Evolutionary conservation across 2,888 invertebrate species (phyloP).

Genomic region (Nemotelus nigrinus): DNA sequence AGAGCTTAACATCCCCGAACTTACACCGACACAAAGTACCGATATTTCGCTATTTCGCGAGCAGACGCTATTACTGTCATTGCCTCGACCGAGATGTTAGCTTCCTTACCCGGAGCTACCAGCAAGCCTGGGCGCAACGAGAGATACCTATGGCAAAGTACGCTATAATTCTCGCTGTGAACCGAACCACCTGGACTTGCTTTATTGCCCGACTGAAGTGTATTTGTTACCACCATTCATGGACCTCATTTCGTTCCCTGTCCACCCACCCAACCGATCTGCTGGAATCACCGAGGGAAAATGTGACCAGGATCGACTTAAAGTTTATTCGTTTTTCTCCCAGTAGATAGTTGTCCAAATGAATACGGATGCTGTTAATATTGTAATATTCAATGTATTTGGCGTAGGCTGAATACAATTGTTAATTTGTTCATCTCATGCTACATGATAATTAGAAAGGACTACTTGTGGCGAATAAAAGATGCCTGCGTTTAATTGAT

Average conservation of each 20-base stretch:
- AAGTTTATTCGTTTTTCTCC: constrained; percentile 18
- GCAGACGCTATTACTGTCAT: not conserved
- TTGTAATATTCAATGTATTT: too few species aligned
- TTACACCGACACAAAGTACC: not conserved
- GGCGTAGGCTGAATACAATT: not conserved
- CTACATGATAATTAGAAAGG: constrained; percentile 44
- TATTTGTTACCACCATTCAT: constrained; percentile 13
- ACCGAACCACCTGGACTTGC: constrained; percentile 35
- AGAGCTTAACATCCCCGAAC: constrained; percentile 21
- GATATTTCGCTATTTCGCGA: not conserved
- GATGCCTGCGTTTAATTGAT: not conserved
- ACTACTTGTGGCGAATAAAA: not conserved
- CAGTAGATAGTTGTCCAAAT: not conserved
- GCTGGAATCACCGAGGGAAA: constrained; percentile 9
- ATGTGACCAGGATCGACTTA: constrained; percentile 30
- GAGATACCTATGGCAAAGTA: constrained; percentile 9
- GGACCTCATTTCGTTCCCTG: not conserved
- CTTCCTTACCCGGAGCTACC: constrained; percentile 12
- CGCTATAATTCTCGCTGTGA: constrained; percentile 35
- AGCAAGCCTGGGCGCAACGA: not conserved
- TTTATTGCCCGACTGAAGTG: constrained; percentile 25
- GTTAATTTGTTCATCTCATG: constrained; percentile 39
- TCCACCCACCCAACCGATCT: constrained; percentile 5
- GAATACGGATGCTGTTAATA: not conserved
- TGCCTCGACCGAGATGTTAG: constrained; percentile 27